Evolutionary conservation across 2,113 vertebrate species (phyloP).

Genomic region (Eira barbara): DNA sequence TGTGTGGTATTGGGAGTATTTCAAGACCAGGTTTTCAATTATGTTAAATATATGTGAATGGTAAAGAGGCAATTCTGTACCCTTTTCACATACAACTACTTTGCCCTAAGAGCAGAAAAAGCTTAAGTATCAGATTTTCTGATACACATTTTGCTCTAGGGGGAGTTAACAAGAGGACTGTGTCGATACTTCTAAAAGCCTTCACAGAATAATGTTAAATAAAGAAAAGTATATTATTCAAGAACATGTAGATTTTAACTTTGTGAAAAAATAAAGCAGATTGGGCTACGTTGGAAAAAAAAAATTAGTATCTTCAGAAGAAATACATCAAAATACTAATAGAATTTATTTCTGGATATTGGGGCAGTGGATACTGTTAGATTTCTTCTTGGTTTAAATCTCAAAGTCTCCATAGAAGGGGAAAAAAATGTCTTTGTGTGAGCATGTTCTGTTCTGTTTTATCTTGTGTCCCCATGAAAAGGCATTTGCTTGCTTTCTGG

Average conservation of each 20-base stretch:
- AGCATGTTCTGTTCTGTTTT: not conserved
- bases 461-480: not conserved
- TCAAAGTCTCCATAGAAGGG: not conserved
- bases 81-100: not conserved
- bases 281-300: not conserved
- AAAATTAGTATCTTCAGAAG: not conserved
- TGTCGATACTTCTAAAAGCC: not conserved
- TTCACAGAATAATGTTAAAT: slow-evolving; percentile 14
- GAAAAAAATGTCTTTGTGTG: not conserved
- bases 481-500: not conserved
- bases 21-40: not conserved
- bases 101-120: not conserved
- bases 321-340: not conserved
- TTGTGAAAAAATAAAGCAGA: not conserved
- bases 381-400: not conserved
- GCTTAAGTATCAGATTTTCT: not conserved
- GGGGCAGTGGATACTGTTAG: not conserved
- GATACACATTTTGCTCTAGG: not conserved
- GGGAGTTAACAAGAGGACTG: not conserved
- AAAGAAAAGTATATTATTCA: not conserved
- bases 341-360: not conserved
- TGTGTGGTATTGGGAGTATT: not conserved
- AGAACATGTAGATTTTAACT: not conserved
- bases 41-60: not conserved
- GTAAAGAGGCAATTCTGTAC: not conserved